A percentile compares a stretch with the other conserved stretches of the same genome.
phyloP scores from a whole-genome alignment of 2,888 invertebrate genomes.

The Drosophila bunnanda region DNA sequence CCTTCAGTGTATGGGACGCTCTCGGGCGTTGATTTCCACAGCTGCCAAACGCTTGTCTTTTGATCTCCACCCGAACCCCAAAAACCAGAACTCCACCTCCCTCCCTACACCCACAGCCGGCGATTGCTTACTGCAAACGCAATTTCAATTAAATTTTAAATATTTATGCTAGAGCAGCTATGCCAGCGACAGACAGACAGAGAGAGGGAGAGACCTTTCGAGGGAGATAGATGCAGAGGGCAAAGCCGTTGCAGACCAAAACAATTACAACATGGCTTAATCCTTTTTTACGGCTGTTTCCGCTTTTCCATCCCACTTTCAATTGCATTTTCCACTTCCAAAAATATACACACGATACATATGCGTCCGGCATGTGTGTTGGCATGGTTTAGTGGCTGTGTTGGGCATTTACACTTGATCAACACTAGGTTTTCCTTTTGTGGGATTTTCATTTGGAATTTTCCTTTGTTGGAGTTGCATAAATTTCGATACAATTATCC shows the following conservation, averaged over 20 bases:
- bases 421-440: constrained; percentile 29
- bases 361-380: constrained; percentile 15
- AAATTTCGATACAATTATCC: constrained; percentile 30
- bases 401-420: constrained; percentile 44
- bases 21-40: constrained; percentile 78
- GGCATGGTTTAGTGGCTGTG: constrained; percentile 43
- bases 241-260: constrained; percentile 47
- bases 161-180: constrained; percentile 66
- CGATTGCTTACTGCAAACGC: constrained; percentile 57
- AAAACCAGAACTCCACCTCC: constrained; percentile 19
- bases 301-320: constrained; percentile 40
- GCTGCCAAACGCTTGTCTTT: constrained; percentile 79
- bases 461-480: constrained; percentile 33
- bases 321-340: constrained; percentile 37
- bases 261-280: constrained; percentile 55
- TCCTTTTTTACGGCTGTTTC: constrained; percentile 48
- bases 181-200: constrained; percentile 20
- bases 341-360: constrained; percentile 29
- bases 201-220: constrained; percentile 37
- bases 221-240: constrained; percentile 2
- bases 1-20: constrained; percentile 49
- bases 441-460: constrained; percentile 30
- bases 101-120: background rate
- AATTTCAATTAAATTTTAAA: constrained; percentile 80
- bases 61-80: constrained; percentile 66